Base-by-base conservation (phyloP, 2,888 invertebrate species). In the Lissocephala sabroskyi region DNA sequence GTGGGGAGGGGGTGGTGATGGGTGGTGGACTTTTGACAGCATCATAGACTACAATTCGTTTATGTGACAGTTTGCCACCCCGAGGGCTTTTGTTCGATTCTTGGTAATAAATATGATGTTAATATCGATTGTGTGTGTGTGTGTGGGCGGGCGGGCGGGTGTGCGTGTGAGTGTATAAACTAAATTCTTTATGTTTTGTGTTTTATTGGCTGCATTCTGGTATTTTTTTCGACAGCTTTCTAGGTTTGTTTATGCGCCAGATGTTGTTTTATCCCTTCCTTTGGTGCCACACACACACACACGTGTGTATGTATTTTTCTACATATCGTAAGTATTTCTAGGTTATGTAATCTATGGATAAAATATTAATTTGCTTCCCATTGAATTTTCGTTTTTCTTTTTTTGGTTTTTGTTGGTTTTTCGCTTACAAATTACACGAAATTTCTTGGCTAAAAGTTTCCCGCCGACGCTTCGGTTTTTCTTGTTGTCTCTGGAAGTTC, bases 91-190 rank as follows among this genome's bases (percentile, higher is more conserved):
- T 47, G 28, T 46, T 46, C n/a, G 49, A 30, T 55, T n/a, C 39
- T 46, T 41, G 39, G 35, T 50, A 19, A 40, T 29, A 55, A 55
- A 44, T 43, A 45, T 55, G 45, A 46, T 46, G 32, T 41, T 49
- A 37, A 56, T 63, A 64, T 65, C 48, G 53, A 54, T 63, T 54
- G 36, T 13, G 33, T 37, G 16, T 41, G 17, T 36, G 30, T 44
- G 41, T 26, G 39, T 42, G 28, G 17, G 11, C 2, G 37, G 26
- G 41, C 13, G 36, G 35, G 14, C n/a, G 46, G 23, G n/a, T 39
- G 41, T 41, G 29, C 13, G 23, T 28, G 29, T 28, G 49, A 14
- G 14, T 47, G 35, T 50, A 4, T 41, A 47, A 52, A 52, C 46
- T 41, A 49, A 52, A 45, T 49, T 19, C 47, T 43, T 26, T 29